These are phyloP conservation scores for Sesamia inferens DNA, from an alignment of 2,888 invertebrate species.

Conservation along the genomic window DNA sequence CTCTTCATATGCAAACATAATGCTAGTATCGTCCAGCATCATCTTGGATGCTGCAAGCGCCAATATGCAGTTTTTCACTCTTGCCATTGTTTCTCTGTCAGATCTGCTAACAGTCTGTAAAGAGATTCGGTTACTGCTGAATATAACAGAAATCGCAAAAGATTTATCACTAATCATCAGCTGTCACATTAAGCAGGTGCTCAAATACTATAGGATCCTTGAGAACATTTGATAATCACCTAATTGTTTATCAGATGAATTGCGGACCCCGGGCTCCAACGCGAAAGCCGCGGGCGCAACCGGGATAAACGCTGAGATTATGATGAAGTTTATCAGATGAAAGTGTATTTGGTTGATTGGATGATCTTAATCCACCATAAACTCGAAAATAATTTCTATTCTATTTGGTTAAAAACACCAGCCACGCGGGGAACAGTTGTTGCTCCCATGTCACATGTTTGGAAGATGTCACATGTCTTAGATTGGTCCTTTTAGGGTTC, in stretches of 20 bases:
- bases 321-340: background rate
- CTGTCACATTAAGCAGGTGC: background rate
- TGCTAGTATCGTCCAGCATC: slow-evolving; percentile 97
- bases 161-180: background rate
- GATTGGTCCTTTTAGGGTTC: background rate
- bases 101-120: slow-evolving; percentile 91
- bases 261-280: too few relatives aligned
- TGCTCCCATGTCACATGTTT: background rate
- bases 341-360: background rate
- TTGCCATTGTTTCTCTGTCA: slow-evolving; percentile 96
- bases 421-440: too few relatives aligned
- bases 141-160: background rate
- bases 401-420: background rate
- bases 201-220: background rate
- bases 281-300: too few relatives aligned
- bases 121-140: background rate
- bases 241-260: background rate
- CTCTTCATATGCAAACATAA: slow-evolving; percentile 97
- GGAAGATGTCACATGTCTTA: background rate
- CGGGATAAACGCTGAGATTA: too few relatives aligned
- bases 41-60: slow-evolving; percentile 96
- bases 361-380: background rate
- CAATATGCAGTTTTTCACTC: slow-evolving; percentile 96
- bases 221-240: background rate
- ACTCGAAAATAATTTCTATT: background rate